Evolutionary conservation across 2,113 vertebrate species (phyloP).

Genomic region (Dermatemys mawii): DNA sequence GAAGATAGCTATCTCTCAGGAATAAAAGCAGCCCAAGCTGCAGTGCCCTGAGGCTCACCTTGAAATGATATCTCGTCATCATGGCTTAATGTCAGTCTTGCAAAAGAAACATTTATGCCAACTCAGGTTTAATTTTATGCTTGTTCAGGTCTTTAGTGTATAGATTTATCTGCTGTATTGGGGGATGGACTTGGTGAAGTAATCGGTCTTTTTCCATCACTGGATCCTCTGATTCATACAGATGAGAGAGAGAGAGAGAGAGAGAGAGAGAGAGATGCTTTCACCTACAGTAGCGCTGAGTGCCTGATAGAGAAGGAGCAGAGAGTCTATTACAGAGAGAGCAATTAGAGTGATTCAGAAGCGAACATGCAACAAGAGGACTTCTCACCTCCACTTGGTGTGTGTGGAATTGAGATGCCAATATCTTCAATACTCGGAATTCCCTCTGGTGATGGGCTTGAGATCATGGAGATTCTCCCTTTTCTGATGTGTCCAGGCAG

Average conservation of each 20-base stretch:
- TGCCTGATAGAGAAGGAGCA: conserved; percentile 30
- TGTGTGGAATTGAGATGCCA: background rate
- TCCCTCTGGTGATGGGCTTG: background rate
- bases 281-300: conserved; percentile 32
- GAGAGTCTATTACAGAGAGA: conserved; percentile 28
- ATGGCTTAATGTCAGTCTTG: background rate
- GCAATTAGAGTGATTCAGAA: background rate
- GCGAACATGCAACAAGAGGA: conserved; percentile 27
- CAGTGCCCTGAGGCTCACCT: conserved; percentile 37
- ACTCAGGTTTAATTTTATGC: conserved; percentile 24
- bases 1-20: conserved; percentile 25
- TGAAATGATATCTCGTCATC: conserved; percentile 36
- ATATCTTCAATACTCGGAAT: conserved; percentile 1
- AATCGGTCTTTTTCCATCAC: background rate
- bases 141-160: conserved; percentile 28
- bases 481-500: background rate
- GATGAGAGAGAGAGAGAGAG: background rate
- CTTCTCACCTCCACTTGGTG: conserved; percentile 9
- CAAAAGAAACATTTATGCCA: conserved; percentile 3
- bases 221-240: background rate
- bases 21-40: conserved; percentile 24
- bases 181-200: background rate
- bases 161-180: background rate
- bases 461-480: background rate
- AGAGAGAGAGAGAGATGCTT: fast-evolving